These are phyloP conservation scores for Petrocephalus microphthalmus DNA, from an alignment of 2,113 vertebrate genomes.

Conservation along the genomic window DNA sequence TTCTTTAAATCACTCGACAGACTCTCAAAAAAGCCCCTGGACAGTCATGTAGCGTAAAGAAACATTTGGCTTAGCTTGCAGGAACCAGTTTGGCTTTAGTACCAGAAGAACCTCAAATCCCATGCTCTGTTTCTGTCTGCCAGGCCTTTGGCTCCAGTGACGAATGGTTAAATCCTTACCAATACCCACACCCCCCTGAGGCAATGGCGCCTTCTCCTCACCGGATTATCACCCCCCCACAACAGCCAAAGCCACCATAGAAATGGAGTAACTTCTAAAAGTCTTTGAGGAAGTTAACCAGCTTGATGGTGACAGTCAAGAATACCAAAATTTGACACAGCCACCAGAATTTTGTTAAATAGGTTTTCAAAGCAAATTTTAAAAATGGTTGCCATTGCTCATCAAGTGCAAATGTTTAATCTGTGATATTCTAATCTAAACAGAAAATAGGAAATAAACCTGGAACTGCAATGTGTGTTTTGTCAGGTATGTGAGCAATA, in stretches of 20 bases:
- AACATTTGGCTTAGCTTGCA: constrained; percentile 20
- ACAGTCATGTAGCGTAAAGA: constrained; percentile 25
- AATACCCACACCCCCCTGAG: constrained; percentile 34
- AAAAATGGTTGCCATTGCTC: neutral
- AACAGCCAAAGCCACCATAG: neutral
- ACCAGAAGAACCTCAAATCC: constrained; percentile 35
- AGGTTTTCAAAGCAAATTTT: neutral
- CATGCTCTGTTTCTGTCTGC: constrained; percentile 31
- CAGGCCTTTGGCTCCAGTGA: constrained; percentile 40
- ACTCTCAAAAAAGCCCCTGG: constrained; percentile 5
- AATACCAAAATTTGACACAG: neutral
- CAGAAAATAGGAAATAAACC: neutral
- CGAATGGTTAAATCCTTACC: constrained; percentile 51
- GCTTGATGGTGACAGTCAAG: neutral
- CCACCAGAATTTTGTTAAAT: neutral
- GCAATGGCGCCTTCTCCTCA: constrained; percentile 36
- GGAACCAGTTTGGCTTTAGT: constrained; percentile 31
- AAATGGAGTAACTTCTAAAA: neutral
- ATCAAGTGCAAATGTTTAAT: neutral
- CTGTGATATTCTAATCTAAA: neutral
- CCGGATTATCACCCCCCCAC: constrained; percentile 30
- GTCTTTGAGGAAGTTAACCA: neutral
- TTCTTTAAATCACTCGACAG: neutral
- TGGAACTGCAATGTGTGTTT: neutral
- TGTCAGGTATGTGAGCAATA: neutral